Evolutionary conservation across 2,797 vertebrate genomes (phyloP).

Genomic region (Lagorchestes hirsutus): DNA sequence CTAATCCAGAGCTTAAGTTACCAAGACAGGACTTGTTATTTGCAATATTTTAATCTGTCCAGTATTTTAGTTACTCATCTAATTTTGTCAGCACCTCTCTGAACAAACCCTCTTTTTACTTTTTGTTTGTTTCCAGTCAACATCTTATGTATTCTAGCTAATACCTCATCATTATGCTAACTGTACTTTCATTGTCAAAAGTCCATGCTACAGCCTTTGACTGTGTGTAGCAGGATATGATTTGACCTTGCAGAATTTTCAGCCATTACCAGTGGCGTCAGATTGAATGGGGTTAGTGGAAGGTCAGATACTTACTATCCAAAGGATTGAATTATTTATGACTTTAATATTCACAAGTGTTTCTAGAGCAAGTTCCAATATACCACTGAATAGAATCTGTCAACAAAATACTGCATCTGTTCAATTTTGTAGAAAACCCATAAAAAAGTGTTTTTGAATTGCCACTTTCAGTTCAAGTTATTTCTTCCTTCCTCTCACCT

Average conservation of each 20-base stretch:
- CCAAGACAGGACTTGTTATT: slow-evolving; percentile 73
- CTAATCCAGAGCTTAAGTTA: slow-evolving; percentile 76
- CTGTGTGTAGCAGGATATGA: slow-evolving; percentile 77
- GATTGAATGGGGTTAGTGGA: slow-evolving; percentile 77
- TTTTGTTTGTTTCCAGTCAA: slow-evolving; percentile 78
- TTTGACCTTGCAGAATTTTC: slow-evolving; percentile 75
- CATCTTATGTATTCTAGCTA: slow-evolving; percentile 76
- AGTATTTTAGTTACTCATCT: slow-evolving; percentile 76
- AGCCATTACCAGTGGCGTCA: slow-evolving; percentile 73
- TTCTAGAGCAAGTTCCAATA: slow-evolving; percentile 77
- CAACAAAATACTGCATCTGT: slow-evolving; percentile 78
- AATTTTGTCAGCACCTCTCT: slow-evolving; percentile 77
- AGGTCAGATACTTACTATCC: slow-evolving; percentile 75
- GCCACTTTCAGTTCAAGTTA: slow-evolving; percentile 64
- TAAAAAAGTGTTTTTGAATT: slow-evolving; percentile 72
- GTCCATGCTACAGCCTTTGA: slow-evolving; percentile 71
- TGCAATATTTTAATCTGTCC: slow-evolving; percentile 71
- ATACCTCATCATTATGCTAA: slow-evolving; percentile 81
- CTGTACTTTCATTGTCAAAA: slow-evolving; percentile 79
- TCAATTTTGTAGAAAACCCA: slow-evolving; percentile 72
- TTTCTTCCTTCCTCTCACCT: slow-evolving; percentile 26
- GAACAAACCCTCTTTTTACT: slow-evolving; percentile 66
- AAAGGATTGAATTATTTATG: slow-evolving; percentile 82
- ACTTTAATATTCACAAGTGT: slow-evolving; percentile 81
- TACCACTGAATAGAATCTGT: slow-evolving; percentile 77